Percentiles rank a stretch among this genome's conserved stretches.
Evolutionary conservation across 1,140 invertebrate genomes (phyloP).

Genomic region (Plodia interpunctella): DNA sequence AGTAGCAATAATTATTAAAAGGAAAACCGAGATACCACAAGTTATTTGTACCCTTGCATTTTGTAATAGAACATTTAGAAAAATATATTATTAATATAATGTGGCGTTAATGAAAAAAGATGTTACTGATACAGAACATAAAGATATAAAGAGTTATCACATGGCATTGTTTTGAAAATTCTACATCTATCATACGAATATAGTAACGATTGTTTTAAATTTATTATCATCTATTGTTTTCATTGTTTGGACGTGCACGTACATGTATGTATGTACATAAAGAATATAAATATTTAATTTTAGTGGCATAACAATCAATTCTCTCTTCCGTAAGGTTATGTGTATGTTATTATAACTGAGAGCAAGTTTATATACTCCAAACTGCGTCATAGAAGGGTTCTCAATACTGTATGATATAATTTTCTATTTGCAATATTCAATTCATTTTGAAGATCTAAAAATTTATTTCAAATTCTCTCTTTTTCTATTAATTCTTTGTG

Average conservation of each 20-base stretch:
- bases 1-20: background rate
- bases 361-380: background rate
- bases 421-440: background rate
- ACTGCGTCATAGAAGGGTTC: background rate
- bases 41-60: background rate
- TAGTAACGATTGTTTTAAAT: background rate
- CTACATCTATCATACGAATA: background rate
- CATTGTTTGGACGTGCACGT: conserved; percentile 1
- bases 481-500: too few species aligned
- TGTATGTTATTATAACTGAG: conserved; percentile 6
- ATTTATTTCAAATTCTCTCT: too few species aligned
- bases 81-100: too few species aligned
- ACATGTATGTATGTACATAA: background rate
- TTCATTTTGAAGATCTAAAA: too few species aligned
- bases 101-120: too few species aligned
- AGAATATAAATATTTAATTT: conserved; percentile 2
- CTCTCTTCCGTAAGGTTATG: conserved; percentile 5
- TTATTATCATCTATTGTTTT: conserved; percentile 7
- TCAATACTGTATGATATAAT: background rate
- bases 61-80: too few species aligned
- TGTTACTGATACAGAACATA: background rate
- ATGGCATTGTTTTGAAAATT: background rate
- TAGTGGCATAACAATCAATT: background rate
- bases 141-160: background rate
- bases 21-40: background rate